Conservation (phyloP, 1,140 invertebrate species). For the Theocolax elegans region DNA sequence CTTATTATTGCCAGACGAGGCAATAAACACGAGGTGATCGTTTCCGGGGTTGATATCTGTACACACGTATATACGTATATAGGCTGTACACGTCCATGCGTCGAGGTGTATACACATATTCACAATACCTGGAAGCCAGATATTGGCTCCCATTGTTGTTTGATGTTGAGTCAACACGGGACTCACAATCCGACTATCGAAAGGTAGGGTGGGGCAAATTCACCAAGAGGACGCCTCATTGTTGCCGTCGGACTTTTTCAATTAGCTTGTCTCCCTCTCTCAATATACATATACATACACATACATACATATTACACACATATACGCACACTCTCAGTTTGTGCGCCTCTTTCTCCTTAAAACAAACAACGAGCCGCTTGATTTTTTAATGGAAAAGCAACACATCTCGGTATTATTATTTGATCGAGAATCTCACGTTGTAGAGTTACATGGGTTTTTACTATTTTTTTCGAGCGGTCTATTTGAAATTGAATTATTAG, state of each 20-base stretch:
- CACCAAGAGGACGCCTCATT: constrained; percentile 15
- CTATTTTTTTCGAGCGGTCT: not conserved
- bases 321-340: no score
- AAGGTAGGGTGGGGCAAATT: constrained; percentile 11
- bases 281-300: no score
- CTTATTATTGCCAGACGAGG: constrained; percentile 60
- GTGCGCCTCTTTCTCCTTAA: constrained; percentile 14
- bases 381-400: constrained; percentile 29
- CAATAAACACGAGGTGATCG: constrained; percentile 57
- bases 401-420: constrained; percentile 3
- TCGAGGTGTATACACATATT: constrained; percentile 46
- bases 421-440: constrained; percentile 1
- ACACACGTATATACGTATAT: not conserved
- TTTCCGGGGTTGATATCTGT: constrained; percentile 47
- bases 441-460: constrained; percentile 32
- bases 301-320: no score
- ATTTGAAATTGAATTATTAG: no score
- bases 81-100: no score
- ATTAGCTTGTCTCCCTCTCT: constrained; percentile 1
- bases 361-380: not conserved
- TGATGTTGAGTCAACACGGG: constrained; percentile 43
- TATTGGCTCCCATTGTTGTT: constrained; percentile 57
- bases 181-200: constrained; percentile 45
- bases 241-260: constrained; percentile 35
- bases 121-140: constrained; percentile 52